phyloP scores from a whole-genome alignment of 2,888 invertebrate genomes.

The Tinea semifulvella region DNA sequence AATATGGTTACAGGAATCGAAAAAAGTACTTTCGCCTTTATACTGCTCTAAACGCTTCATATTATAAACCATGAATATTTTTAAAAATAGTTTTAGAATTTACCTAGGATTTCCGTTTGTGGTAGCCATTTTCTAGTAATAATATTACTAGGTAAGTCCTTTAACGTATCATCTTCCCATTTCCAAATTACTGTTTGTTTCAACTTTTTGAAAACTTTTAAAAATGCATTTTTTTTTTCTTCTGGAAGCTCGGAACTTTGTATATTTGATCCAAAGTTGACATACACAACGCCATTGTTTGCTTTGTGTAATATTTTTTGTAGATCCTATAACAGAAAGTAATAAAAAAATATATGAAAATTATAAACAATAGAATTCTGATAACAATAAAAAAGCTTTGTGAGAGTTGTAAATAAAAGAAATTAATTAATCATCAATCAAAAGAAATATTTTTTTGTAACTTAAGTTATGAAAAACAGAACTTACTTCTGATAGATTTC shows the following conservation, averaged over 20 bases:
- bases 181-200: slow-evolving; percentile 75
- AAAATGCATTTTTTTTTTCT: slow-evolving; percentile 55
- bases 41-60: too few species aligned
- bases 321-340: slow-evolving; percentile 56
- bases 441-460: too few species aligned
- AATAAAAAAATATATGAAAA: too few species aligned
- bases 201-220: slow-evolving; percentile 63
- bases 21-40: too few species aligned
- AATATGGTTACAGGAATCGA: too few species aligned
- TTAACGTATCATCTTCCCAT: slow-evolving; percentile 69
- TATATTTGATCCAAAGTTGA: slow-evolving; percentile 69
- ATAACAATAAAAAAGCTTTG: too few species aligned
- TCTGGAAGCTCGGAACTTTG: slow-evolving; percentile 58
- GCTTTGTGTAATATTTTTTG: slow-evolving; percentile 58
- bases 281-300: slow-evolving; percentile 61
- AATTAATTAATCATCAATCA: too few species aligned
- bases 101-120: slow-evolving; percentile 71
- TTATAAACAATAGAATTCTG: too few species aligned
- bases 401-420: too few species aligned
- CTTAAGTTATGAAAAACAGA: neutral
- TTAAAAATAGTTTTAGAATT: too few species aligned
- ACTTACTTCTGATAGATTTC: slow-evolving; percentile 36
- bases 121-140: slow-evolving; percentile 72
- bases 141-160: slow-evolving; percentile 65
- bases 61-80: too few species aligned